Conservation (phyloP, 2,797 vertebrate species). For the Lepus oiostolus region DNA sequence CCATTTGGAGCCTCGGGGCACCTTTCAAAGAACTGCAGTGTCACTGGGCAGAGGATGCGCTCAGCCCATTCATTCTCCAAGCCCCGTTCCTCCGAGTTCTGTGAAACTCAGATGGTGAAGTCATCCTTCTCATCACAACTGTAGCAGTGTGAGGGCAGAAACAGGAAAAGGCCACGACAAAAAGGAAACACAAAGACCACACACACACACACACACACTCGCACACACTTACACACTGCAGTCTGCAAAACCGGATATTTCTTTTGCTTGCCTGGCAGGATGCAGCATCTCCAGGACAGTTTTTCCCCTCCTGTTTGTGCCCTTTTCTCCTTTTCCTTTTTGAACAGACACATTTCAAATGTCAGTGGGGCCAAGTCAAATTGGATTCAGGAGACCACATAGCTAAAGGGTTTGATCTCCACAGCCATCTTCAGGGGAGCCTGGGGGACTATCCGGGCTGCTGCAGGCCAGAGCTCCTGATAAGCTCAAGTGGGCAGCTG, state of each 20-base stretch:
- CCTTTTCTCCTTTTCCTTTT: slow-evolving; percentile 70
- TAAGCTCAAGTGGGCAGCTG: slow-evolving; percentile 49
- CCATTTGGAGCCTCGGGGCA: not conserved
- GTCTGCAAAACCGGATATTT: slow-evolving; percentile 78
- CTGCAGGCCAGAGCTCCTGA: not conserved
- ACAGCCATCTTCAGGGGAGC: slow-evolving; percentile 50
- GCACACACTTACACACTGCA: slow-evolving; percentile 28
- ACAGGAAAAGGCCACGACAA: slow-evolving; percentile 86
- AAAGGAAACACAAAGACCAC: slow-evolving; percentile 67
- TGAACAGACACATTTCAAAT: slow-evolving; percentile 77
- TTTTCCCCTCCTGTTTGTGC: slow-evolving; percentile 25
- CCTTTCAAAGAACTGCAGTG: slow-evolving; percentile 29
- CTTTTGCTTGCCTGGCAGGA: slow-evolving; percentile 85
- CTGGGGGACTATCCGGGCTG: not conserved
- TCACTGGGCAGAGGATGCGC: slow-evolving; percentile 34
- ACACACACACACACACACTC: not conserved
- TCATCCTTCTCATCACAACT: slow-evolving; percentile 83
- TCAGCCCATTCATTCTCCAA: slow-evolving; percentile 66
- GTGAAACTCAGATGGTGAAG: slow-evolving; percentile 73
- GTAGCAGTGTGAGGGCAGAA: slow-evolving; percentile 80
- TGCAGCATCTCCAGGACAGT: slow-evolving; percentile 75
- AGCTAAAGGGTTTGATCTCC: slow-evolving; percentile 64
- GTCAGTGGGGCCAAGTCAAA: slow-evolving; percentile 73
- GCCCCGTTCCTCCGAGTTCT: slow-evolving; percentile 56
- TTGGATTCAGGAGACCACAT: slow-evolving; percentile 52